A percentile compares a stretch with the other conserved stretches of the same genome.
Conservation (phyloP, 1,140 invertebrate genomes). For the Hyphantria cunea region DNA sequence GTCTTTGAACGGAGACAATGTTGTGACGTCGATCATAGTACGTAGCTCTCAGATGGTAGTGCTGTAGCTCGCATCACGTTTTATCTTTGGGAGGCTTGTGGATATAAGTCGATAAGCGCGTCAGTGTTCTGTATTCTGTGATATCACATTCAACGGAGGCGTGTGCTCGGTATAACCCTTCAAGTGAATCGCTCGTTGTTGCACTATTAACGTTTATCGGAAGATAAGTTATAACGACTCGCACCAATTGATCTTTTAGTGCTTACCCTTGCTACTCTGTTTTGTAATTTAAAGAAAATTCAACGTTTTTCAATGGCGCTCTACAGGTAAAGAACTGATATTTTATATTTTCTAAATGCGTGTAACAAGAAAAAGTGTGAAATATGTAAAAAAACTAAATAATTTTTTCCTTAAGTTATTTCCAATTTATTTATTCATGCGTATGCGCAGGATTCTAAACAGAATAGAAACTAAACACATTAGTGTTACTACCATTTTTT, state of each 20-base stretch:
- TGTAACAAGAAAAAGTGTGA: too few species aligned
- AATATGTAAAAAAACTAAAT: too few species aligned
- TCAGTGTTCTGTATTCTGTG: conserved; percentile 65
- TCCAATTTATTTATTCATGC: too few species aligned
- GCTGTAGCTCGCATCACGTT: conserved; percentile 73
- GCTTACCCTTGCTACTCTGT: too few species aligned
- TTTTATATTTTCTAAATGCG: too few species aligned
- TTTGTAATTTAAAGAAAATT: too few species aligned
- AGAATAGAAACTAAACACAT: too few species aligned
- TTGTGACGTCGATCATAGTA: conserved; percentile 78
- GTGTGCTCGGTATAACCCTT: conserved; percentile 68
- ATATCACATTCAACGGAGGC: conserved; percentile 72
- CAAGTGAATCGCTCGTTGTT: conserved; percentile 59
- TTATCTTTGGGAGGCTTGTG: conserved; percentile 64
- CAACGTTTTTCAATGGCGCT: too few species aligned
- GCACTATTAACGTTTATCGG: conserved; percentile 48
- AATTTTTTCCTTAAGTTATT: too few species aligned
- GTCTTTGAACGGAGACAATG: conserved; percentile 66
- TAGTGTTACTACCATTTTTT: neutral
- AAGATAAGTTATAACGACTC: conserved; percentile 40
- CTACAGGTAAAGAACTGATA: too few species aligned
- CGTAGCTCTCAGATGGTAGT: conserved; percentile 79
- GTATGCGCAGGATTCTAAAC: too few species aligned
- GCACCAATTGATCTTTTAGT: too few species aligned
- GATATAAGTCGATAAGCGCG: conserved; percentile 76